These are phyloP conservation scores for Terrapene triunguis DNA, from an alignment of 2,113 vertebrate genomes.

Conservation along the genomic window DNA sequence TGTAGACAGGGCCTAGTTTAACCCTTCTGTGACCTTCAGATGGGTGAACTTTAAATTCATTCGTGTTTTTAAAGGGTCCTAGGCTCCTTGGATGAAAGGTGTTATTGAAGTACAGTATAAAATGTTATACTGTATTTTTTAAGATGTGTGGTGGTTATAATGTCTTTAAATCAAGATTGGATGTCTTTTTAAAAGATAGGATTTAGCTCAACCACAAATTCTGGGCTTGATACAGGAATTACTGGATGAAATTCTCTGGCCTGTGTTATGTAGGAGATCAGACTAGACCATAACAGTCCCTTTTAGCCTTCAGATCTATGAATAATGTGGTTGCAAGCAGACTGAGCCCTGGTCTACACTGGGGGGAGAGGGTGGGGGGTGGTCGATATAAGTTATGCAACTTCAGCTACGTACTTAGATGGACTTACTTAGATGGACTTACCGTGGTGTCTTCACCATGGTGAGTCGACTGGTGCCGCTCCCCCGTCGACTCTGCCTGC, in stretches of 20 bases:
- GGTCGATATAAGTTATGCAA: too few species aligned
- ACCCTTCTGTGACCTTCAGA: neutral
- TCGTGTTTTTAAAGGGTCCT: too few species aligned
- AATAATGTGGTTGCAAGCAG: neutral
- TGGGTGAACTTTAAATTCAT: neutral
- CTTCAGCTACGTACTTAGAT: too few species aligned
- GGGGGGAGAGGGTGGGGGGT: too few species aligned
- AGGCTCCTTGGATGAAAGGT: neutral
- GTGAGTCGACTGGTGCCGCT: too few species aligned
- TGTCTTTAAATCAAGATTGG: neutral
- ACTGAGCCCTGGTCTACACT: neutral
- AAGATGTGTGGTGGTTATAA: neutral
- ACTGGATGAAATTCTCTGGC: neutral
- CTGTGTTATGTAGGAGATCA: neutral
- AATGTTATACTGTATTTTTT: fast-evolving
- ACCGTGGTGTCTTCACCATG: too few species aligned
- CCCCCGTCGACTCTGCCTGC: too few species aligned
- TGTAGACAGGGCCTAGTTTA: neutral
- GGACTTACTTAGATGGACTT: too few species aligned
- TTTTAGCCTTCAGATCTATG: neutral
- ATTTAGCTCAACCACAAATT: neutral
- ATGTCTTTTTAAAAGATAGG: fast-evolving
- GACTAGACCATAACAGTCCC: neutral
- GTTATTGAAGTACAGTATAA: neutral
- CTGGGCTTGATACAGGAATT: neutral